Base-by-base conservation (phyloP, 2,113 vertebrate genomes). In the Caloenas nicobarica region DNA sequence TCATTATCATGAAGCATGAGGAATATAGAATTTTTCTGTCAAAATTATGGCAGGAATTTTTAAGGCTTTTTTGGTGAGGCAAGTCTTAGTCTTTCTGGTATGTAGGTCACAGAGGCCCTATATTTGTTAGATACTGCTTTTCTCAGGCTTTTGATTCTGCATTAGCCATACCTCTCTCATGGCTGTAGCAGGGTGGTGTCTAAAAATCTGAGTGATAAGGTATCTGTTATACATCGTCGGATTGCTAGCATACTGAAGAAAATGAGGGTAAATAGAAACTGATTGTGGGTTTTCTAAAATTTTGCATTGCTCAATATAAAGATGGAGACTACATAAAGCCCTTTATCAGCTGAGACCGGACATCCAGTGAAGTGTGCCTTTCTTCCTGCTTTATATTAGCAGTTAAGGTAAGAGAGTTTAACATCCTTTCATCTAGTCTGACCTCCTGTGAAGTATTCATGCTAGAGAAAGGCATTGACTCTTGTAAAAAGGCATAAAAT, bases 21-120 rank as follows among this genome's bases (percentile, higher is more conserved):
- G 58, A 70, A 66, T 66, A 24, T 13, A 7, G 38, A 69, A 5
- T 46, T 73, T 38, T 54, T 44, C 25, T 33, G 54, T 40, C 7
- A 46, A 50, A 2, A 50, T 66, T 57, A 9, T 38, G 44, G 48
- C 21, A 38, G 25, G 18, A 71, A 28, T 44, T 64, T 79, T 38
- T 33, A n/a, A 57, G 38, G 17, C 12, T n/a, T 44, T 70, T 74
- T 87, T 82, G 8, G 7, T 28, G 11, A 22, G 16, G 16, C 13
- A 61, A 18, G 34, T 74, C 64, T 78, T 46, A 74, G 33, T 26
- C 36, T 60, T 74, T n/a, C 14, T 46, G 42, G 6, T 61, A 50
- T 0, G 0, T 13, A 61, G 16, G 6, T 40, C 14, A 48, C 18
- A 44, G 15, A 66, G 3, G 6, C 44, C 21, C 68, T 22, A 12